A percentile compares a stretch with the other conserved stretches of the same genome.
Evolutionary conservation across 2,113 vertebrate genomes (phyloP).

Genomic region (Lepus americanus): DNA sequence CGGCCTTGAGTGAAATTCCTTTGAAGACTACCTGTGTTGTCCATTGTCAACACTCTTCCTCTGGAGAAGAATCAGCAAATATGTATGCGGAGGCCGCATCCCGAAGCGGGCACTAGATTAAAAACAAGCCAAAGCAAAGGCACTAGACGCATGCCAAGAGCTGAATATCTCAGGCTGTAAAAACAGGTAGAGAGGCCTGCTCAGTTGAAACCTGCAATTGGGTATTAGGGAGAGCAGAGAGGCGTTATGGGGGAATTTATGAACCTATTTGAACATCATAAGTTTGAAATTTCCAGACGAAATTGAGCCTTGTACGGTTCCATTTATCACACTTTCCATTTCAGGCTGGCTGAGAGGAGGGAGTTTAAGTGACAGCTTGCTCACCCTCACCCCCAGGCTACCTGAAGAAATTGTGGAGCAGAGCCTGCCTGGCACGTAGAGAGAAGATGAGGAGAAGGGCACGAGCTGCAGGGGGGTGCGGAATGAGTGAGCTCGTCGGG

Average conservation of each 20-base stretch:
- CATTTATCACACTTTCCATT: constrained; percentile 74
- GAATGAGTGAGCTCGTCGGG: neutral
- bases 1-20: constrained; percentile 17
- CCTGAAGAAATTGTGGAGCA: constrained; percentile 63
- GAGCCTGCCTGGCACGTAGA: constrained; percentile 40
- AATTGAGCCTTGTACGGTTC: constrained; percentile 75
- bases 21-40: constrained; percentile 50
- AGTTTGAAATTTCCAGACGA: constrained; percentile 80
- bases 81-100: constrained; percentile 28
- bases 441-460: constrained; percentile 61
- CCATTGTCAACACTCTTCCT: constrained; percentile 52
- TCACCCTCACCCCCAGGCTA: constrained; percentile 67
- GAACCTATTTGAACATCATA: constrained; percentile 67
- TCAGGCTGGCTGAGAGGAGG: constrained; percentile 64
- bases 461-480: constrained; percentile 16
- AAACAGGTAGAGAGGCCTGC: constrained; percentile 43
- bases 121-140: constrained; percentile 47
- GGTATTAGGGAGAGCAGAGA: constrained; percentile 60
- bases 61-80: constrained; percentile 62
- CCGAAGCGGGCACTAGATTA: constrained; percentile 61
- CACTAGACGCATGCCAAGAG: constrained; percentile 24
- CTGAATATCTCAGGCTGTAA: neutral
- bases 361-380: constrained; percentile 60
- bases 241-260: constrained; percentile 52
- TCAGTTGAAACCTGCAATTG: constrained; percentile 61